Evolutionary conservation across 2,797 vertebrate genomes (phyloP).

Genomic region (Sebastes elongatus): DNA sequence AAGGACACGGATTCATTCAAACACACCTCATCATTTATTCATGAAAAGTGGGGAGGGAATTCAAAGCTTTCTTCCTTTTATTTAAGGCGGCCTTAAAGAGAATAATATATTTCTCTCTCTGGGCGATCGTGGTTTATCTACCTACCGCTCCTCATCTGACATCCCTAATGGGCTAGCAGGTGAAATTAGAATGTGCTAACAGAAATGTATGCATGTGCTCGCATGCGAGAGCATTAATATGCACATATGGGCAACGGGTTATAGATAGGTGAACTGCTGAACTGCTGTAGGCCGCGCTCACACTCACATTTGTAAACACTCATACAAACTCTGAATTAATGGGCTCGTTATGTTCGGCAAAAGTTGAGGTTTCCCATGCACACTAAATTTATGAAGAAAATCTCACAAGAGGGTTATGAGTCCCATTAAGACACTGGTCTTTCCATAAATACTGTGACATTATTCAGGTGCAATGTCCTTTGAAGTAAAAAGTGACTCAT

Average conservation of each 20-base stretch:
- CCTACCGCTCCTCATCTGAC: slow-evolving; percentile 36
- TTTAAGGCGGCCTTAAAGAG: slow-evolving; percentile 43
- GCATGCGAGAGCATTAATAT: slow-evolving; percentile 1
- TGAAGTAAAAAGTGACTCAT: slow-evolving; percentile 48
- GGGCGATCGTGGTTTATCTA: slow-evolving; percentile 46
- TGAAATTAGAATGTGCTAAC: slow-evolving; percentile 4
- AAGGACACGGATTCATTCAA: slow-evolving; percentile 71
- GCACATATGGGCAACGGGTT: not conserved
- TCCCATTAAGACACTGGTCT: slow-evolving; percentile 19
- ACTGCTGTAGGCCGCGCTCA: not conserved
- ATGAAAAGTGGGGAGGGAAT: slow-evolving; percentile 68
- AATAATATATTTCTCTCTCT: slow-evolving; percentile 46
- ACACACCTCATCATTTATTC: slow-evolving; percentile 73
- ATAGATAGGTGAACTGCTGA: not conserved
- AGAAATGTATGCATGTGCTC: not conserved
- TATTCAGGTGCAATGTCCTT: slow-evolving; percentile 52
- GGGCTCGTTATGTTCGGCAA: slow-evolving; percentile 12
- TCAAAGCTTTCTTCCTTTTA: slow-evolving; percentile 62
- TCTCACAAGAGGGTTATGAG: slow-evolving; percentile 20
- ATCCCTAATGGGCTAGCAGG: slow-evolving; percentile 27
- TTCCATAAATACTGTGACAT: slow-evolving; percentile 60
- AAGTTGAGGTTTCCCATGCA: not conserved
- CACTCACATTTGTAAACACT: not conserved
- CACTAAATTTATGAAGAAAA: not conserved
- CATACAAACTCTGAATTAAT: not conserved